Conservation (phyloP, 35 echinoderm and acorn worm species). For the Amphiura filiformis region DNA sequence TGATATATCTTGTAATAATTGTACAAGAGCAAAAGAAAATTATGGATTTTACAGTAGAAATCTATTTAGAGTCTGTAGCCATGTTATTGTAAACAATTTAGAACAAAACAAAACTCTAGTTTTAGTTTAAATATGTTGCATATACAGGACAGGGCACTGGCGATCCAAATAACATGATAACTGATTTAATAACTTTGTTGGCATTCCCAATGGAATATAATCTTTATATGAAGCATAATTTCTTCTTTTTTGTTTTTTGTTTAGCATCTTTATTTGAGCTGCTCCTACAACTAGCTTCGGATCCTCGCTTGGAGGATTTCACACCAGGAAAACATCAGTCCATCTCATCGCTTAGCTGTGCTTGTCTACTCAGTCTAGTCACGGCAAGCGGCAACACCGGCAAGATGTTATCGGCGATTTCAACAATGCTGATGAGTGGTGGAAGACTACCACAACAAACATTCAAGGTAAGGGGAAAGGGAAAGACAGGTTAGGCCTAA, state of each 20-base stretch:
- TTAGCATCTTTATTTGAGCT: conserved; percentile 84
- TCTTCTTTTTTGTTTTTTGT: not conserved
- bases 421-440: conserved; percentile 77
- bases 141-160: too few relatives aligned
- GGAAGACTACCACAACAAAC: conserved; percentile 33
- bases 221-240: too few relatives aligned
- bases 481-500: not conserved
- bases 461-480: conserved; percentile 26
- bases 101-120: too few relatives aligned
- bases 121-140: too few relatives aligned
- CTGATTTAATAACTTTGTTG: too few relatives aligned
- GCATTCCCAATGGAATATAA: too few relatives aligned
- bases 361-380: conserved; percentile 78
- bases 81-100: too few relatives aligned
- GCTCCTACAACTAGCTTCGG: conserved; percentile 70
- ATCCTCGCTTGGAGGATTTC: conserved; percentile 13
- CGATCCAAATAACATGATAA: too few relatives aligned
- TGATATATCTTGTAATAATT: too few relatives aligned
- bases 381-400: conserved; percentile 90
- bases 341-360: conserved; percentile 61
- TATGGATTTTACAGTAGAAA: too few relatives aligned
- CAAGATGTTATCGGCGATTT: conserved; percentile 82
- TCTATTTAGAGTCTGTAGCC: too few relatives aligned
- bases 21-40: too few relatives aligned
- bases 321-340: conserved; percentile 16